Base-by-base conservation (phyloP, 2,888 invertebrate genomes). In the Brachypterus glaber region DNA sequence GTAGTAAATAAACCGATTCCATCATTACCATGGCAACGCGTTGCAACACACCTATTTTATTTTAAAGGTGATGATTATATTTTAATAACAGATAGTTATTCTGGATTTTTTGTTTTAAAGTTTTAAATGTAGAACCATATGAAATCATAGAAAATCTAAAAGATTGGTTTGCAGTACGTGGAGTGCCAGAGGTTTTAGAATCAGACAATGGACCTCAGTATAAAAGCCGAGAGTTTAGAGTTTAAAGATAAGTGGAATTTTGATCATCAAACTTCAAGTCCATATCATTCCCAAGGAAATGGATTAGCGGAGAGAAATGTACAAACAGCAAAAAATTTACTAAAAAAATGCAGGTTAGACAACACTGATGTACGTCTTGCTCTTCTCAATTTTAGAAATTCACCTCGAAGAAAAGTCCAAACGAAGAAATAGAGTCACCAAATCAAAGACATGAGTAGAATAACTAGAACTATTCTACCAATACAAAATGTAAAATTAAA, bases 101-200 rank as follows among this genome's bases (percentile, higher is more conserved):
- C 21, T 7, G 21, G 21, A 5, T 21, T 7, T 9, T 7, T 21
- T 7, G 21, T 7, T 21, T 21, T 21, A 5, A 21, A 9, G 9
- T 5, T 7, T 21, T 21, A 21, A 9, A 29, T 11, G 12, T 11
- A 9, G 12, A 29, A 29, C 12, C 29, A 29, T 8, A 9, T 7
- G 24, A 29, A 3, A 11, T 38, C 2, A 41, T 41, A 1, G 13
- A 30, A 14, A 5, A 24, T 8, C 17, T 41, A 2, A 37, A 37
- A 41, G 13, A 9, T 5, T 36, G 40, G 36, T 40, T 40, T 27
- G 17, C 37, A 8, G 12, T 33, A 8, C 37, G 33, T 37, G 40
- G 40, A 32, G 33, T 36, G n/a, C 40, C 40, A 15, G 37, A 37
- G 8, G 11, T 25, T 16, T 12, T 35, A 17, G 4, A 38, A 27